Evolutionary conservation across 2,113 vertebrate genomes (phyloP).

Genomic region (Rhineura floridana): DNA sequence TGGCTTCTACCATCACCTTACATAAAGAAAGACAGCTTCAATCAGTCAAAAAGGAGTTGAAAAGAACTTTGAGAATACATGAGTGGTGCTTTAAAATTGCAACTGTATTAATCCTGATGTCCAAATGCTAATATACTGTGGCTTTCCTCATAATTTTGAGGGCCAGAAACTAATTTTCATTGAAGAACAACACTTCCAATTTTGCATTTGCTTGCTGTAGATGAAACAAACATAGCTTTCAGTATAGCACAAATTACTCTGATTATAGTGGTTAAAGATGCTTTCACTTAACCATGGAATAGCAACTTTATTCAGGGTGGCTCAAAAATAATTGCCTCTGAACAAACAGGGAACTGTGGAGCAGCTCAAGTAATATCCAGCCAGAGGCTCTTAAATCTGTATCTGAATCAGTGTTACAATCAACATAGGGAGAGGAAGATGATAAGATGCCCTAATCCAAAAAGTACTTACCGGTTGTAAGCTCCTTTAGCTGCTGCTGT

Average conservation of each 20-base stretch:
- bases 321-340: neutral
- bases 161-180: neutral
- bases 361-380: neutral
- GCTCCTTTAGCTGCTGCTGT: constrained; percentile 89
- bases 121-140: neutral
- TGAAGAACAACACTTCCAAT: neutral
- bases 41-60: too few relatives aligned
- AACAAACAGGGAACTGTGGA: neutral
- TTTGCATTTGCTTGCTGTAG: neutral
- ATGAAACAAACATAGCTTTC: neutral
- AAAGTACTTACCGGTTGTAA: constrained; percentile 86
- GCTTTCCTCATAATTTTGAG: neutral
- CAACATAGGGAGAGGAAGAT: neutral
- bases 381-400: neutral
- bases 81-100: neutral
- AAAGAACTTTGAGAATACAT: neutral
- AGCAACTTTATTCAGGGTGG: neutral
- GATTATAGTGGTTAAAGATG: too few relatives aligned
- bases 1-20: neutral
- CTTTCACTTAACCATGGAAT: neutral
- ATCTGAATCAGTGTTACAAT: neutral
- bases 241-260: neutral
- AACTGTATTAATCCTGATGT: neutral
- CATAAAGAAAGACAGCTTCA: neutral
- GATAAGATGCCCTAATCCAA: neutral